These are phyloP conservation scores for Ophion costatus DNA, from an alignment of 2,888 invertebrate species.

Conservation along the genomic window DNA sequence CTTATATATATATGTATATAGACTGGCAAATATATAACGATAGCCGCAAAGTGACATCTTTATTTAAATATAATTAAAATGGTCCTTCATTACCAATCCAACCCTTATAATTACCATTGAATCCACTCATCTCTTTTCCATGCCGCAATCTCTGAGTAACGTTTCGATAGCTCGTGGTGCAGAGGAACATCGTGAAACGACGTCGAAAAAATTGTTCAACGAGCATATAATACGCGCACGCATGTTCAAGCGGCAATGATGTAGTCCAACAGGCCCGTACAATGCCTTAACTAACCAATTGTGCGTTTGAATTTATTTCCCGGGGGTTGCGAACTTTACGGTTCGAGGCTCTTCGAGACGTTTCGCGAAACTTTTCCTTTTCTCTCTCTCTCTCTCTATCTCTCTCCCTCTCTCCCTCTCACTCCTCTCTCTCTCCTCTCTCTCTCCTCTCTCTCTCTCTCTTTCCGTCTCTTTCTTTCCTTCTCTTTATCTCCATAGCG, in stretches of 20 bases:
- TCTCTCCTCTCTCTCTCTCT: slow-evolving; percentile 18
- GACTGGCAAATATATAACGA: background rate
- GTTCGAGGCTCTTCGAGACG: slow-evolving; percentile 39
- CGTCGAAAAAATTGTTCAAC: slow-evolving; percentile 14
- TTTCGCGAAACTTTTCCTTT: slow-evolving; percentile 43
- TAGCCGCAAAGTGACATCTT: background rate
- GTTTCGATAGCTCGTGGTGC: slow-evolving; percentile 1
- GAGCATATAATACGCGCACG: slow-evolving; percentile 24
- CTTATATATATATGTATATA: slow-evolving; percentile 1
- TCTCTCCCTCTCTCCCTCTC: slow-evolving; percentile 3
- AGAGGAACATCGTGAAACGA: slow-evolving; percentile 7
- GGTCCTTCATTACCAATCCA: too few relatives aligned
- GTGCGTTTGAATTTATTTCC: slow-evolving; percentile 75
- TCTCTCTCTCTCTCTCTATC: slow-evolving; percentile 30
- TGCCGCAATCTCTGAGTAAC: background rate
- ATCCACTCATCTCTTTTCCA: too few relatives aligned
- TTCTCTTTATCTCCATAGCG: slow-evolving; percentile 37
- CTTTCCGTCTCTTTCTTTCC: background rate
- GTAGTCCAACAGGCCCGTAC: slow-evolving; percentile 45
- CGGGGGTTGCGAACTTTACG: slow-evolving; percentile 67
- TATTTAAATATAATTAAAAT: too few relatives aligned
- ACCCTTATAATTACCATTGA: too few relatives aligned
- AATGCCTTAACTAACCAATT: slow-evolving; percentile 76
- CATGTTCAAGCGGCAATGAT: slow-evolving; percentile 31
- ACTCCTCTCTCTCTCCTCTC: background rate